Evolutionary conservation across 1,140 invertebrate species (phyloP), one percentile per base, ranked within the genome.

Genomic region (Psix sp.): DNA sequence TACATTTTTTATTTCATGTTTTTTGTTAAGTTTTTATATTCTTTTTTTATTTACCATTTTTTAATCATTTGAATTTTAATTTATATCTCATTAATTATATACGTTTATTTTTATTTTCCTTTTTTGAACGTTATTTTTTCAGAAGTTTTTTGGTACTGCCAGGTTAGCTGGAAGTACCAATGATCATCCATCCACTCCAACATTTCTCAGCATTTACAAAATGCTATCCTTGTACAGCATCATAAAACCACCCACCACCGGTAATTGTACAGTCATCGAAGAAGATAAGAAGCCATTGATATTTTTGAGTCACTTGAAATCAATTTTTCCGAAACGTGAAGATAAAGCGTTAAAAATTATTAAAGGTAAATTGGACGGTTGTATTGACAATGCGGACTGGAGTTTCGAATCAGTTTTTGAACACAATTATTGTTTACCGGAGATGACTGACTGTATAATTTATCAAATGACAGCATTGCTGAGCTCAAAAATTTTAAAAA

Each of bases 141-240:
- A 62, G 60, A 38, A 51, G 17, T 65, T 65, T 54, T 65, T 65
- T 21, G 60, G 49, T n/a, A 46, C 48, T 9, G 40, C 40, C 5
- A 36, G 60, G 54, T 21, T 46, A 54, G 49, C 39, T 21, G 60
- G 46, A 36, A 42, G 60, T 52, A 33, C 31, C 0, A 54, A 65
- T 39, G 60, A 65, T 9, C 48, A 65, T 26, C 60, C 60, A 4
- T 45, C 49, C 0, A 54, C 40, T 2, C 60, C 60, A 9, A 54
- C 39, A n/a, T 54, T 65, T 39, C 11, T 52, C n/a, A 4, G 14
- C 1, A 51, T 54, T 18, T 65, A 54, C 7, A 65, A 65, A 40
- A 35, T 65, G 33, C 11, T 65, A 5, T 46, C 60, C 1, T 18
- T 52, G 10, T 54, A 52, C n/a, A 46, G 20, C 10, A 7, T 46